A percentile compares a stretch with the other conserved stretches of the same genome.
phyloP scores from a whole-genome alignment of 1,140 invertebrate species.

The Coboldia fuscipes region DNA sequence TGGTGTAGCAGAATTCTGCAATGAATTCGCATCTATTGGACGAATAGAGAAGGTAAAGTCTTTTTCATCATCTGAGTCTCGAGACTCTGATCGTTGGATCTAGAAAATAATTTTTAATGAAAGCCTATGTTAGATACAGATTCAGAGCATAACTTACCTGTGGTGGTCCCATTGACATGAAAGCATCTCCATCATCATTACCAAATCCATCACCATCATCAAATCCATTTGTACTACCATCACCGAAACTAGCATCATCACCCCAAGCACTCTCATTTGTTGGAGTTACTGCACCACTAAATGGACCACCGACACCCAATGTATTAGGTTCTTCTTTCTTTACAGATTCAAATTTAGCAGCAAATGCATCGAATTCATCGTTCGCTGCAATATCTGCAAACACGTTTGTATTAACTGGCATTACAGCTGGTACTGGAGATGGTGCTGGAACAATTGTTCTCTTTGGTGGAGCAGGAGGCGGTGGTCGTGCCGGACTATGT shows the following conservation, averaged over 20 bases:
- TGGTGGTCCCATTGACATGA: constrained; percentile 56
- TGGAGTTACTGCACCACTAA: constrained; percentile 19
- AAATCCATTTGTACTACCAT: constrained; percentile 25
- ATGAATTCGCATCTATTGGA: constrained; percentile 29
- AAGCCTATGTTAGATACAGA: background rate
- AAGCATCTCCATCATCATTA: constrained; percentile 49
- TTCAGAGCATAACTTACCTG: constrained; percentile 12
- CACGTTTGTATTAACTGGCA: constrained; percentile 4
- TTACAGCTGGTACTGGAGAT: constrained; percentile 6
- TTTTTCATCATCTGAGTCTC: constrained; percentile 53
- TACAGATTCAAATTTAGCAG: constrained; percentile 61
- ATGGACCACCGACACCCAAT: constrained; percentile 19
- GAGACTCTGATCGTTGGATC: constrained; percentile 37
- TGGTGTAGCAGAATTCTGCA: constrained; percentile 30
- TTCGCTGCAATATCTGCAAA: constrained; percentile 2
- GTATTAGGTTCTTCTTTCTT: constrained; percentile 27
- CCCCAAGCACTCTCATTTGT: constrained; percentile 20
- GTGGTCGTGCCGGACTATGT: too few relatives aligned
- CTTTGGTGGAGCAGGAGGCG: too few relatives aligned
- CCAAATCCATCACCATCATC: constrained; percentile 33
- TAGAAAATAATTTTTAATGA: constrained; percentile 19
- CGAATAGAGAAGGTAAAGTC: constrained; percentile 22
- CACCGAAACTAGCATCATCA: constrained; percentile 27
- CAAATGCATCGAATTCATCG: constrained; percentile 63
- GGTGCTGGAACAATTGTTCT: constrained; percentile 3